Evolutionary conservation across 2,888 invertebrate species (phyloP), one percentile per base, ranked within the genome.

Genomic region (Epinotia bilunana): DNA sequence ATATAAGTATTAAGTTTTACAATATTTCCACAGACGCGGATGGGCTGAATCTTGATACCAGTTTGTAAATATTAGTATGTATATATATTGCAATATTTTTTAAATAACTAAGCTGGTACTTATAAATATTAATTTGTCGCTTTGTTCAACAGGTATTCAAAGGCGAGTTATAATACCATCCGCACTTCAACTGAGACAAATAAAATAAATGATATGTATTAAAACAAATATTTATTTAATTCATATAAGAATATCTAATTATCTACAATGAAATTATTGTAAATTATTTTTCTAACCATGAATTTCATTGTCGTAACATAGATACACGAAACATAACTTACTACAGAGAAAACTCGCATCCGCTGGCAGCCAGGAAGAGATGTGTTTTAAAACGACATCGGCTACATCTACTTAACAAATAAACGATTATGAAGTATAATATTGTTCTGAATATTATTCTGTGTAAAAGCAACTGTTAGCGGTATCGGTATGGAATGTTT

Each of bases 261-360:
- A 93, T 94, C 90, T 92, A 93, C 93, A 93, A 94, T 93, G 93
- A 93, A 92, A 93, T 92, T 90, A 90, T 86, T 88, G 89, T 89
- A 89, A 90, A 90, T 86, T 86, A 88, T 85, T 89, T 87, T 87
- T 79, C 85, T 86, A 80, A 76, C 84, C 86, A 84, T 85, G 88
- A 91, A 93, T 91, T 92, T 91, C 93, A 93, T 93, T 92, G 92
- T 87, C 90, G 89, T 90, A 90, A 91, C 89, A 90, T 90, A 89
- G 90, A 92, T 91, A 91, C 86, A 90, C 87, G 85, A 88, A 87
- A 60, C 71, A 67, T 72, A 87, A 87, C 87, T 88, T 87, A 87
- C 93, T 93, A 93, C 93, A 93, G 86, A 91, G 93, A 93, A 93
- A 94, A 93, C 94, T 93, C 93, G 93, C 93, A 90, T 91, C 90